Base-by-base conservation (phyloP, 2,888 invertebrate species). In the Ochropleura plecta region DNA sequence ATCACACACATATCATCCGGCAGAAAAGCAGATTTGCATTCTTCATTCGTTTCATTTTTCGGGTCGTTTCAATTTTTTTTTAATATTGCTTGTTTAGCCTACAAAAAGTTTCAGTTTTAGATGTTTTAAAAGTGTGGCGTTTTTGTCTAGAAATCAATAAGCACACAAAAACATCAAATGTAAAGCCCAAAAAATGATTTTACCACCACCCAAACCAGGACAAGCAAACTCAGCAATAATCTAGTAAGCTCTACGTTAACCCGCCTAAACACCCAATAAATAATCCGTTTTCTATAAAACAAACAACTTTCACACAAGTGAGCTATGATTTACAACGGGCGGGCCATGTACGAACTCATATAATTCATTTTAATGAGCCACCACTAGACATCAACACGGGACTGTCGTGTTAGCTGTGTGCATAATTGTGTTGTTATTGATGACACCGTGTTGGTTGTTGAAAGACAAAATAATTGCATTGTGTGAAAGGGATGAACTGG, bases 321-420 rank as follows among this genome's bases (percentile, higher is more conserved):
- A 63, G 53, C 70, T 63, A 76, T 86, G 85, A 87, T 87, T 86
- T 83, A 86, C 74, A 46, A 49, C 69, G 40, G 53, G 44, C 40
- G 60, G 73, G 30, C n/a, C 81, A 53, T 86, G 87, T 86, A 83
- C 79, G 60, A 20, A 68, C 66, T 74, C 66, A 12, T 53, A 86
- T 87, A 86, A 87, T 88, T 87, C 86, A 87, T 87, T 87, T 86
- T 87, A 87, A 87, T 87, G 84, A 87, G 82, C 77, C 70, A 69
- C 68, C 78, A 73, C 76, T 70, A 81, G 84, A 87, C 88, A 84
- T 72, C 70, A 78, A 85, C 83, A 86, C 68, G 73, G 59, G 57
- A 69, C 72, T 73, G 71, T 78, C 85, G 69, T 84, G 85, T 86
- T 79, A 20, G 46, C 57, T 69, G 57, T 40, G 84, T 78, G 65